Evolutionary conservation across 2,888 invertebrate species (phyloP), one percentile per base, ranked within the genome.

Genomic region (Mystacides longicornis): DNA sequence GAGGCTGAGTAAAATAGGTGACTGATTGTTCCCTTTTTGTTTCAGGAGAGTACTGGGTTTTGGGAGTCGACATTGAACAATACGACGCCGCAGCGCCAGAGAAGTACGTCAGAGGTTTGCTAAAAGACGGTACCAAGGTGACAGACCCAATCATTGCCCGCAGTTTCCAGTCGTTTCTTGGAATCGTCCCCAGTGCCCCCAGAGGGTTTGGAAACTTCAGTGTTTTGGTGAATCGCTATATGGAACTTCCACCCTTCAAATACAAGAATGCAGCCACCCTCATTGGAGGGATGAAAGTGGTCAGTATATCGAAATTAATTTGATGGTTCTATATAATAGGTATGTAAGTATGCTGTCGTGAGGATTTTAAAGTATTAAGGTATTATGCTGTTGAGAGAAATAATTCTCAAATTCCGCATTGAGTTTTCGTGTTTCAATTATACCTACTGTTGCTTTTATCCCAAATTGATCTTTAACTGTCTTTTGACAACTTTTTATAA

Each of bases 1-100:
- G n/a, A n/a, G n/a, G n/a, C n/a, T n/a, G n/a, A n/a, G n/a, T n/a
- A n/a, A n/a, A n/a, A n/a, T n/a, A n/a, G n/a, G n/a, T n/a, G n/a
- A n/a, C n/a, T n/a, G n/a, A n/a, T n/a, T n/a, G n/a, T n/a, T n/a
- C n/a, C n/a, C 3, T 37, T 7, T 37, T 54, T 49, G 14, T 46
- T 5, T 4, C 70, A 87, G 91, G 94, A n/a, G 91, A 94, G 68
- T 96, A 95, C 68, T 93, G 92, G 68, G 94, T 93, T 1, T 86
- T 95, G 20, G 95, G 95, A 3, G 89, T 95, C 4, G 90, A 93
- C 66, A 85, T 92, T 14, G 91, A 92, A 63, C 89, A 92, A 65
- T 95, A 93, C 71, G 89, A 93, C 65, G 73, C 81, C 2, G 78
- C 81, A 20, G 81, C 85, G 56, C 91, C 94, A 0, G 81, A 83